A percentile compares a stretch with the other conserved stretches of the same genome.
Evolutionary conservation across 2,797 vertebrate species (phyloP).

Genomic region (Xenentodon cancila): DNA sequence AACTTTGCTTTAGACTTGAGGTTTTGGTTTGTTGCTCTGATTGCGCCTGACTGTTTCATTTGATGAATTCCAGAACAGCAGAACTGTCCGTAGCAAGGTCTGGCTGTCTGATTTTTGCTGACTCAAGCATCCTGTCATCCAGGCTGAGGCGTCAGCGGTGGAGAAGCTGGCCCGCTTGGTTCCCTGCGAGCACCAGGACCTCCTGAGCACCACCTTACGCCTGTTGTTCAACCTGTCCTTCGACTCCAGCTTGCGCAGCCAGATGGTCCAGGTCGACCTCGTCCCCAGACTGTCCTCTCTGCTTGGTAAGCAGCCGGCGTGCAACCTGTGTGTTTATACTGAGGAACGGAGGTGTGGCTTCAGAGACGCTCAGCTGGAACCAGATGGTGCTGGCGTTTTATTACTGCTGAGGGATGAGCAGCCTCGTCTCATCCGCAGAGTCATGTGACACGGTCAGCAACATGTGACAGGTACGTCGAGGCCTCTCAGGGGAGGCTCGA

Average conservation of each 20-base stretch:
- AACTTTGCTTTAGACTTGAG: no score
- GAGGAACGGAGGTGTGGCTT: no score
- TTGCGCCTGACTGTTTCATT: no score
- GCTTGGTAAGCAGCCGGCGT: slow-evolving; percentile 79
- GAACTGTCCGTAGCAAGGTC: no score
- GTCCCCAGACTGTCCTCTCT: slow-evolving; percentile 89
- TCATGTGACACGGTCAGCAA: slow-evolving; percentile 46
- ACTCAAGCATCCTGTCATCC: neutral
- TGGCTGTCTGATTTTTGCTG: no score
- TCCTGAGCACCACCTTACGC: slow-evolving; percentile 87
- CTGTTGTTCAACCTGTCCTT: slow-evolving; percentile 94
- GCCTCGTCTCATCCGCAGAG: slow-evolving; percentile 25
- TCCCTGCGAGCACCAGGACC: slow-evolving; percentile 88
- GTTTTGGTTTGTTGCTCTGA: no score
- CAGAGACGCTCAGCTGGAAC: no score
- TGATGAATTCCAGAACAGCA: no score
- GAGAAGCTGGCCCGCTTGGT: slow-evolving; percentile 92
- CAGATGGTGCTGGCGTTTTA: no score
- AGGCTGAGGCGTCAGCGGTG: slow-evolving; percentile 89
- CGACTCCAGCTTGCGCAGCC: slow-evolving; percentile 89
- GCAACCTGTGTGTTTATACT: no score
- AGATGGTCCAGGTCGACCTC: slow-evolving; percentile 93
- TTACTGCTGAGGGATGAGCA: no score
- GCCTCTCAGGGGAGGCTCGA: slow-evolving; percentile 66
- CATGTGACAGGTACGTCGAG: slow-evolving; percentile 65